Conservation (phyloP, 2,888 invertebrate genomes). For the Tridacna crocea region DNA sequence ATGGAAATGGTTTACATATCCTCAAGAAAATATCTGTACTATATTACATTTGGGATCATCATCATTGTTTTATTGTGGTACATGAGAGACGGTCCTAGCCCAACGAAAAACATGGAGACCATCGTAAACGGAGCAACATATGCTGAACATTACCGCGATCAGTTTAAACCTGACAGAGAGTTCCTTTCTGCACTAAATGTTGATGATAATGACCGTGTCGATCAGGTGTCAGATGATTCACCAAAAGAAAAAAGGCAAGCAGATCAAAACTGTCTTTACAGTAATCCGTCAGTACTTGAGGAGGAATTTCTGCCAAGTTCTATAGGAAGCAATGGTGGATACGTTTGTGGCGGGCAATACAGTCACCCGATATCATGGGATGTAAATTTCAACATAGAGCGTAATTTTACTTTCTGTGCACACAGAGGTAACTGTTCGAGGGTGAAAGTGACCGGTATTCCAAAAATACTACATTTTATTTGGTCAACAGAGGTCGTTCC, state of each 20-base stretch:
- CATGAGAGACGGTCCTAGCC: not conserved
- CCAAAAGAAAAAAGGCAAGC: not conserved
- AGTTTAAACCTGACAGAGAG: not conserved
- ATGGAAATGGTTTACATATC: conserved; percentile 13
- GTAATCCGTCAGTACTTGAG: conserved; percentile 3
- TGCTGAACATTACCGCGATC: not conserved
- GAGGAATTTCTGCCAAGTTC: conserved; percentile 13
- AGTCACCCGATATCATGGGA: conserved; percentile 9
- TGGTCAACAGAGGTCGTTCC: conserved; percentile 18
- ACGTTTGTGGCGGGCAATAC: conserved; percentile 5
- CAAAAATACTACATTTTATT: conserved; percentile 13
- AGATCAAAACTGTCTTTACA: conserved; percentile 3
- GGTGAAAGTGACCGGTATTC: not conserved
- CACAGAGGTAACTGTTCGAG: not conserved
- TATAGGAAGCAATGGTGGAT: conserved; percentile 11
- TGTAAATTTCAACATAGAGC: conserved; percentile 11
- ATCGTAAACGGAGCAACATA: not conserved
- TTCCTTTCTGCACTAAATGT: not conserved
- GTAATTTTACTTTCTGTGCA: conserved; percentile 12
- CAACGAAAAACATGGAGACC: not conserved
- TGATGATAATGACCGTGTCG: not conserved
- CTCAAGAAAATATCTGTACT: not conserved
- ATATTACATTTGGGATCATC: not conserved
- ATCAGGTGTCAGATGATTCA: not conserved
- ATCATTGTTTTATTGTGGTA: not conserved